phyloP scores from a whole-genome alignment of 1,140 invertebrate genomes.

The Pogonus chalceus region DNA sequence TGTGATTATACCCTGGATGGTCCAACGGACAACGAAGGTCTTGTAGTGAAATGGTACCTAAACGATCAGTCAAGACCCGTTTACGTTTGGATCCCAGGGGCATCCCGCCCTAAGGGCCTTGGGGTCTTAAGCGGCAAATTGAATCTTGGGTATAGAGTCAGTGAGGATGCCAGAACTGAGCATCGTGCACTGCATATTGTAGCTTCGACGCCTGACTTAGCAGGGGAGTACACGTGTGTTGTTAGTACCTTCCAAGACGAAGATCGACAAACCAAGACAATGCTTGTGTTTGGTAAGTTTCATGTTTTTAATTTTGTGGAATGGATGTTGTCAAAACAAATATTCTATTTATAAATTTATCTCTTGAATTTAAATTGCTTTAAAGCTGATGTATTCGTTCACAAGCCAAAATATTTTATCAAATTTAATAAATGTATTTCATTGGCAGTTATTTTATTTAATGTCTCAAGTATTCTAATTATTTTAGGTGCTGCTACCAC shows the following conservation, averaged over 20 bases:
- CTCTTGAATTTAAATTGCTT: no score
- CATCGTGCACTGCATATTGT: constrained; percentile 57
- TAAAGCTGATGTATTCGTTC: no score
- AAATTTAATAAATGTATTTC: no score
- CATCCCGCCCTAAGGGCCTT: constrained; percentile 40
- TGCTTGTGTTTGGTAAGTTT: constrained; percentile 63
- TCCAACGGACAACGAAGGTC: constrained; percentile 36
- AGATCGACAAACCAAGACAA: constrained; percentile 49
- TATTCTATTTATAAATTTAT: no score
- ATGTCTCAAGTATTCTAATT: no score
- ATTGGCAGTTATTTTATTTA: no score
- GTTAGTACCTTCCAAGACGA: constrained; percentile 59
- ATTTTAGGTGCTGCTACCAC: no score
- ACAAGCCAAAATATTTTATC: no score
- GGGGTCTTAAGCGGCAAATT: constrained; percentile 53
- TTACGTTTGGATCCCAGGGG: constrained; percentile 66
- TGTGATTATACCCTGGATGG: constrained; percentile 62
- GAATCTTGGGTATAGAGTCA: constrained; percentile 49
- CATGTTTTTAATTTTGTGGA: no score
- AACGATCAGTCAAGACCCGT: constrained; percentile 52
- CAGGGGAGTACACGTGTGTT: constrained; percentile 60
- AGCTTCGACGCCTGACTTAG: constrained; percentile 55
- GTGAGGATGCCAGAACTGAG: constrained; percentile 44
- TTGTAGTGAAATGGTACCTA: constrained; percentile 74
- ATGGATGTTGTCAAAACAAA: no score